phyloP scores from a whole-genome alignment of 2,888 invertebrate species.

The Tromatobia lineatoria region DNA sequence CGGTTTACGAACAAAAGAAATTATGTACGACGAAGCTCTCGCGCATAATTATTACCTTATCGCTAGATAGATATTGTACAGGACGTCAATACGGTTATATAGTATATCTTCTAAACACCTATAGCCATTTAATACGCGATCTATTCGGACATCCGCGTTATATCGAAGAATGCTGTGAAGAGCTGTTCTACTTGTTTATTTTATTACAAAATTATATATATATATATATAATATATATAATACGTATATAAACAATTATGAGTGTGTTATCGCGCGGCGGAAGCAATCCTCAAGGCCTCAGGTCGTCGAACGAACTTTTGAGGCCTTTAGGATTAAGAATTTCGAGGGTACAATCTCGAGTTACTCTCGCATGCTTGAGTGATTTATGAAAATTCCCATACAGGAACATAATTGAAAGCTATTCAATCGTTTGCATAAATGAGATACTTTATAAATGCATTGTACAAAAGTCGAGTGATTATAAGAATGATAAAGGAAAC shows the following conservation, averaged over 20 bases:
- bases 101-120: conserved; percentile 19
- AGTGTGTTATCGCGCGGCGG: conserved; percentile 29
- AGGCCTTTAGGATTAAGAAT: not conserved
- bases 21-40: conserved; percentile 24
- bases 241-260: conserved; percentile 27
- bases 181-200: conserved; percentile 65
- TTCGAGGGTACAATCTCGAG: conserved; percentile 32
- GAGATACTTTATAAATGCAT: conserved; percentile 57
- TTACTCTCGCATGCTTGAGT: conserved; percentile 43
- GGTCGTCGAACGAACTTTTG: conserved; percentile 32
- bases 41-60: conserved; percentile 41
- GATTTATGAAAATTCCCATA: conserved; percentile 40
- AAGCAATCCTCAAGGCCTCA: conserved; percentile 1
- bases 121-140: conserved; percentile 44
- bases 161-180: conserved; percentile 66
- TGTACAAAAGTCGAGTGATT: conserved; percentile 62
- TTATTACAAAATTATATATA: conserved; percentile 65
- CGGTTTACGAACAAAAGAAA: conserved; percentile 9
- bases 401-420: conserved; percentile 19
- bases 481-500: conserved; percentile 22
- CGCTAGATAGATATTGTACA: conserved; percentile 64
- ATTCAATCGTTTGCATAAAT: conserved; percentile 50
- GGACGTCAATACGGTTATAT: conserved; percentile 55
- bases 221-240: conserved; percentile 15
- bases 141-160: conserved; percentile 44